Percentiles rank a stretch among this genome's conserved stretches.
Conservation (phyloP, 2,113 vertebrate genomes). For the Athene noctua region DNA sequence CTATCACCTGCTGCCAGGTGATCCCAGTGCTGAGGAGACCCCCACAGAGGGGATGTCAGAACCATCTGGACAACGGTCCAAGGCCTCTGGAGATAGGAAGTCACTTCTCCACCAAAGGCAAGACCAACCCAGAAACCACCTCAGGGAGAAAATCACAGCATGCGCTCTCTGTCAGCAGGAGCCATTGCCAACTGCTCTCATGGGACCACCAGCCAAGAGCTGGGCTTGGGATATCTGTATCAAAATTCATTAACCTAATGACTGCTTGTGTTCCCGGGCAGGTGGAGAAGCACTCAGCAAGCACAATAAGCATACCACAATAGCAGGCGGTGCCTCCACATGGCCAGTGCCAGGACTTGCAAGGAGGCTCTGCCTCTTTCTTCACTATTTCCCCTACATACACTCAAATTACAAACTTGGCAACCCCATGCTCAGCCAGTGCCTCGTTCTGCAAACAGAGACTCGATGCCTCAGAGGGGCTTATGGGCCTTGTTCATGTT, state of each 20-base stretch:
- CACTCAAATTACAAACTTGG: not conserved
- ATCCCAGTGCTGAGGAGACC: not conserved
- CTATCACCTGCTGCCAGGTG: not conserved
- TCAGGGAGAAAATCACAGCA: not conserved
- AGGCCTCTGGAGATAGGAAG: not conserved
- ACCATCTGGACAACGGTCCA: rapidly evolving
- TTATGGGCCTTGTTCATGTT: not conserved
- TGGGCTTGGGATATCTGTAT: not conserved
- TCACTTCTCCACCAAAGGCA: not conserved
- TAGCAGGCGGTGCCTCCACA: not conserved
- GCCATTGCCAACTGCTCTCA: not conserved
- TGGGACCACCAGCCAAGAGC: not conserved
- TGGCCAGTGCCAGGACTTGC: not conserved
- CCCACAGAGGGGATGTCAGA: not conserved
- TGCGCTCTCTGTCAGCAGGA: not conserved
- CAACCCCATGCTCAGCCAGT: not conserved
- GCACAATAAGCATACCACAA: not conserved
- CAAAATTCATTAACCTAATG: not conserved
- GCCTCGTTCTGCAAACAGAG: not conserved
- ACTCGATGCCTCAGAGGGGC: not conserved
- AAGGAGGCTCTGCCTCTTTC: not conserved
- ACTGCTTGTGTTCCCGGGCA: not conserved
- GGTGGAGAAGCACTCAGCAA: not conserved
- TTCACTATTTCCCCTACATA: not conserved
- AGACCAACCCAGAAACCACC: not conserved